A percentile compares a stretch with the other conserved stretches of the same genome.
Conservation (phyloP, 1,140 invertebrate genomes). For the Eulimnadia texana region DNA sequence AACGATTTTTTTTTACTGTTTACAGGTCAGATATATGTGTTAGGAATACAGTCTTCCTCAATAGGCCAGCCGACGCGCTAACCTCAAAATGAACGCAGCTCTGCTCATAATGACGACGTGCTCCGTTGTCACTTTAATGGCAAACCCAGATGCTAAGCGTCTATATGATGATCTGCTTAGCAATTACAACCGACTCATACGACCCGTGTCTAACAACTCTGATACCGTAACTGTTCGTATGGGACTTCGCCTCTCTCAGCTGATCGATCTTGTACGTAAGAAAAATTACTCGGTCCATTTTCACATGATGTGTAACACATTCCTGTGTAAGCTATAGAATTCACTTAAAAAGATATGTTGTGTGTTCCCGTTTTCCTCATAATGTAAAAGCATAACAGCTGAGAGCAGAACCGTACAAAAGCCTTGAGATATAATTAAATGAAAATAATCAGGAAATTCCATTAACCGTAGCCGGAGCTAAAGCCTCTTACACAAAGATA, state of each 20-base stretch:
- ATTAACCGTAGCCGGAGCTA: neutral
- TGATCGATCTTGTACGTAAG: slow-evolving; percentile 85
- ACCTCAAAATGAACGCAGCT: neutral
- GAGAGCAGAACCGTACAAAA: neutral
- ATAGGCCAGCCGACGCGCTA: no score
- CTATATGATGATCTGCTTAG: slow-evolving; percentile 88
- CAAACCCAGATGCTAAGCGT: slow-evolving; percentile 77
- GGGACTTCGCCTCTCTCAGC: slow-evolving; percentile 78
- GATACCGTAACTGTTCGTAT: slow-evolving; percentile 86
- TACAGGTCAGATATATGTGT: no score
- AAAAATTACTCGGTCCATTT: no score
- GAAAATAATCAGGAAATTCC: neutral
- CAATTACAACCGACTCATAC: slow-evolving; percentile 88
- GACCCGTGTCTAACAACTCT: slow-evolving; percentile 83
- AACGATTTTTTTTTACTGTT: no score
- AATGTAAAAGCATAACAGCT: no score
- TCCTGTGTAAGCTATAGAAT: no score
- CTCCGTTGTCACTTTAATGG: slow-evolving; percentile 6
- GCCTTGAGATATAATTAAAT: neutral
- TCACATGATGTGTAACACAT: no score
- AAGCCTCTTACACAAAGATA: neutral
- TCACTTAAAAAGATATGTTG: no score
- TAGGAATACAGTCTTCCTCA: no score
- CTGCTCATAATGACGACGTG: slow-evolving; percentile 2
- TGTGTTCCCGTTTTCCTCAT: no score